Evolutionary conservation across 2,113 vertebrate species (phyloP), one percentile per base, ranked within the genome.

Genomic region (Phylloscopus trochiloides): DNA sequence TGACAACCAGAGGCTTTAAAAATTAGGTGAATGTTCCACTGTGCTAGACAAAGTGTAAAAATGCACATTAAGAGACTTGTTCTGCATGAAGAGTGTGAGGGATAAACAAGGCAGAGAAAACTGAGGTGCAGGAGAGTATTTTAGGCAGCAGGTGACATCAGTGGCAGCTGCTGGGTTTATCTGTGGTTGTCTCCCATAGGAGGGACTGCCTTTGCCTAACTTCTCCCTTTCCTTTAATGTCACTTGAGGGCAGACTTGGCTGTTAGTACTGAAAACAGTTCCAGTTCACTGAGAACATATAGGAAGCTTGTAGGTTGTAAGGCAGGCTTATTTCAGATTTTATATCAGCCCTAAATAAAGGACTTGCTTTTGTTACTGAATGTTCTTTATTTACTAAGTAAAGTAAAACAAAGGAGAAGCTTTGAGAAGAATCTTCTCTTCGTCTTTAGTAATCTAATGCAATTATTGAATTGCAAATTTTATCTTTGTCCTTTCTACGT

Each of bases 161-260:
- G 4, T 2, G 2, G 18, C 47, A 47, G 88, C 48, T 9, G 21
- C 45, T 28, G 47, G 20, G 7, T 79, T 73, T 82, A 14, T 13
- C 17, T 29, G 10, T 36, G 25, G 9, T 1, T 59, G 32, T 62
- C 47, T 79, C 47, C 71, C 34, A 7, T 1, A 16, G 58, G 29
- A 50, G 31, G 18, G 18, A 40, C 21, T 15, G 58, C 20, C 52
- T 79, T 42, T 7, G 3, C 54, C 17, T 11, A 34, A 32, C 25
- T 82, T 62, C 32, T 12, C n/a, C 62, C 12, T 71, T 25, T 62
- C 42, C 48, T 65, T 31, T 21, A 54, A 12, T 32, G 78, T 90
- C 94, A 97, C 93, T 96, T 95, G 96, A 95, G 96, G 96, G 96
- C 92, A 97, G 93, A 76, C 94, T 96, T 95, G 66, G 36, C 82